Base-by-base conservation (phyloP, 2,888 invertebrate genomes). In the Lamellibrachia satsuma region DNA sequence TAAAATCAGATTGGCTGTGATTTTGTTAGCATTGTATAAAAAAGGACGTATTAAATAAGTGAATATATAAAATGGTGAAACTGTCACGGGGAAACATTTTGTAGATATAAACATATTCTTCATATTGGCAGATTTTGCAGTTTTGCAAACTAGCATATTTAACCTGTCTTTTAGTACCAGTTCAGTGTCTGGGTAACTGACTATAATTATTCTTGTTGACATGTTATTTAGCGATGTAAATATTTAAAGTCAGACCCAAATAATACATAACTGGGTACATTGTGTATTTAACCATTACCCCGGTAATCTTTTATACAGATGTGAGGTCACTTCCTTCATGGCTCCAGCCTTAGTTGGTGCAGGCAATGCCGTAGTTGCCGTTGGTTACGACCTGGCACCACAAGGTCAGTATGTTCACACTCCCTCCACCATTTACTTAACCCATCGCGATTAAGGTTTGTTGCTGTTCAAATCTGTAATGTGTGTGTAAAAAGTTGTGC, bases 361-460 rank as follows among this genome's bases (percentile, higher is more conserved):
- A n/a, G 75, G 22, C 22, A 75, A 3, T 75, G 75, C 75, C n/a
- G 75, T 75, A n/a, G 75, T 75, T 75, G 75, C 75, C 75, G n/a
- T 75, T 75, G 75, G 75, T 75, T 75, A 75, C 75, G 75, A 75
- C 75, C 75, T 75, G 6, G 75, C 75, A 75, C 75, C 75, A 75
- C 2, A 15, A 75, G 75, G 75, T 75, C 1, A 75, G 75, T 55
- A 55, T 55, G 7, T 55, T 3, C 7, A 55, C 55, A 9, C 55
- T 9, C 7, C 55, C 55, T 55, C 7, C 55, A 3, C 9, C 8
- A 55, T 55, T 39, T 39, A 39, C 39, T 39, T 39, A 39, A 39
- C 39, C 39, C 39, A 39, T 39, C 39, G 1, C 39, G 39, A 39
- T 39, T 39, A 39, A 39, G 39, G 39, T 39, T 39, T 39, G 39